phyloP scores from a whole-genome alignment of 2,113 vertebrate species.

The Cavia aperea region DNA sequence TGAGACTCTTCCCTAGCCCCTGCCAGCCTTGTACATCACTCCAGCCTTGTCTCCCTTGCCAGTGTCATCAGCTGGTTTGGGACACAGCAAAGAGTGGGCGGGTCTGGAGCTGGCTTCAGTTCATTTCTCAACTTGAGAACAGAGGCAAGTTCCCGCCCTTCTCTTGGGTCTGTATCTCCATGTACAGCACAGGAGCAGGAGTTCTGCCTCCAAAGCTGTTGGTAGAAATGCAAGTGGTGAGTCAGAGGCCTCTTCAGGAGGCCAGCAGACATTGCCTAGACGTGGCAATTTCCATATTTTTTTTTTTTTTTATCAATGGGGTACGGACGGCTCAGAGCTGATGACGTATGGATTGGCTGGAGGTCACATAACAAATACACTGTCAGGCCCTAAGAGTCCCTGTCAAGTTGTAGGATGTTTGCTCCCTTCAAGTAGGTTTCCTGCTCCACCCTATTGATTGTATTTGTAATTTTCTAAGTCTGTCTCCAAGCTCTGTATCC shows the following conservation, averaged over 20 bases:
- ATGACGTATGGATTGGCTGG: background rate
- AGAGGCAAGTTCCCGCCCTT: background rate
- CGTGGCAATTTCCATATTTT: background rate
- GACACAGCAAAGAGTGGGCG: background rate
- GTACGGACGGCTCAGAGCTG: background rate
- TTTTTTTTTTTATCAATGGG: too few relatives aligned
- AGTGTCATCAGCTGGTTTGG: background rate
- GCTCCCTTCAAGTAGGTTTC: background rate
- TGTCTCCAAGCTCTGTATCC: background rate
- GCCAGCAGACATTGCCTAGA: background rate
- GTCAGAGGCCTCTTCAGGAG: background rate
- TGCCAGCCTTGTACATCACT: background rate
- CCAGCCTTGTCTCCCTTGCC: background rate
- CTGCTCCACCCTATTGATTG: background rate
- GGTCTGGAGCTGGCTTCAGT: background rate
- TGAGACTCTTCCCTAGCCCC: too few relatives aligned
- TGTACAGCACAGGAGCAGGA: background rate
- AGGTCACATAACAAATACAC: background rate
- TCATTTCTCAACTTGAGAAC: background rate
- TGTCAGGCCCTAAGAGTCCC: background rate
- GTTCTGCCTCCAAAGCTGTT: background rate
- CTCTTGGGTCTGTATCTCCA: background rate
- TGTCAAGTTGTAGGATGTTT: background rate
- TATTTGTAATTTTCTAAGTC: background rate
- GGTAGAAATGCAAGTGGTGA: background rate